Base-by-base conservation (phyloP, 53 echinoderm and acorn worm species). In the Antedon mediterranea region DNA sequence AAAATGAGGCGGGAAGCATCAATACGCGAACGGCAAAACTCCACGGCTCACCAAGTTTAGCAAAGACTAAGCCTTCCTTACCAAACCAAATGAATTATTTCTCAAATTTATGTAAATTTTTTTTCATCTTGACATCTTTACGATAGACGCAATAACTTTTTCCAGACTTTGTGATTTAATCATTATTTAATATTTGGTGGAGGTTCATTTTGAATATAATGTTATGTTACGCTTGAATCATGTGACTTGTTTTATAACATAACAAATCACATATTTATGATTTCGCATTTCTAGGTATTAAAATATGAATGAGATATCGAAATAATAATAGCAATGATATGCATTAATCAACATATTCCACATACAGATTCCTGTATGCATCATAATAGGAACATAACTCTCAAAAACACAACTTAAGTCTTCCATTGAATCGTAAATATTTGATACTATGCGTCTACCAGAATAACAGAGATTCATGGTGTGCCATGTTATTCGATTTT, bases 1-100 rank as follows among this genome's bases (percentile, higher is more conserved):
- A 79, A 83, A 71, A 93, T 93, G 93, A 77, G 93, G 30, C 75
- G 90, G 32, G 93, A 93, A 75, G 93, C 93, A 15, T 93, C 90
- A 0, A 72, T 93, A 23, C 82, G 93, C 28, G 93, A 93, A 57
- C 57, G 57, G 23, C 57, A 57, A 57, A 57, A 57, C 57, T 57
- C 57, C 7, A 57, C 11, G 11, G 57, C 57, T 18, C 57, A 57
- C 23, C 57, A 57, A 57, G 57, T 57, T 57, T 57, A 57, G 57
- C 57, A 23, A 57, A 57, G 37, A 37, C 11, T 6, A 37, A 37
- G 23, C 9, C 57, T 18, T 3, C 57, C 23, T 57, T 13, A 57
- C 57, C 9, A 57, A 57, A 57, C 23, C 57, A 57, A 57, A 57
- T 57, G 9, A 57, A 8, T 18, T 57, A 57, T 57, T 57, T 57